These are phyloP conservation scores for Tiliacea citrago DNA, from an alignment of 2,888 invertebrate genomes.

Conservation along the genomic window DNA sequence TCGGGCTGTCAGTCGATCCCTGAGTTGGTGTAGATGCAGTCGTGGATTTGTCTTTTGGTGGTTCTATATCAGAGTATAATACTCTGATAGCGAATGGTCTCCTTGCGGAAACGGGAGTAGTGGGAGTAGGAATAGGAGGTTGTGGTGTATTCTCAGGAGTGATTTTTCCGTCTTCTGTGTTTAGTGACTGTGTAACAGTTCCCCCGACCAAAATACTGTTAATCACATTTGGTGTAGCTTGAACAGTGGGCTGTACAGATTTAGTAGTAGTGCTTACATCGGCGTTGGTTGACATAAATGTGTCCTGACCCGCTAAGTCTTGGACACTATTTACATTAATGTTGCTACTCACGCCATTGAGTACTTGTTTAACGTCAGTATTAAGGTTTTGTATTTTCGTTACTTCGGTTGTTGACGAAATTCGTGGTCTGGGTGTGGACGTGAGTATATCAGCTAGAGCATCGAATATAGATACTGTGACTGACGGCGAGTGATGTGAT, in stretches of 20 bases:
- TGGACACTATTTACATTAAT: constrained; percentile 88
- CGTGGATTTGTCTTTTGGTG: constrained; percentile 83
- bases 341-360: constrained; percentile 89
- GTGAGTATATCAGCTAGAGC: constrained; percentile 91
- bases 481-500: constrained; percentile 90
- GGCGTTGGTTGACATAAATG: constrained; percentile 77
- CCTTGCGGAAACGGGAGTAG: constrained; percentile 85
- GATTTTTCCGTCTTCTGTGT: constrained; percentile 75
- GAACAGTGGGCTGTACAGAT: constrained; percentile 88
- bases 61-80: constrained; percentile 86
- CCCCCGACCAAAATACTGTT: constrained; percentile 86
- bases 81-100: constrained; percentile 89
- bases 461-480: constrained; percentile 91
- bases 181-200: constrained; percentile 83
- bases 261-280: constrained; percentile 86
- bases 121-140: constrained; percentile 77
- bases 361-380: constrained; percentile 83
- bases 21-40: constrained; percentile 83
- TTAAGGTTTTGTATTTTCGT: constrained; percentile 80
- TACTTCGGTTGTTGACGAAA: constrained; percentile 86
- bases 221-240: constrained; percentile 87
- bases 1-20: constrained; percentile 85
- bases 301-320: constrained; percentile 80
- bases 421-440: constrained; percentile 87
- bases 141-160: constrained; percentile 80